Evolutionary conservation across 2,113 vertebrate genomes (phyloP).

Genomic region (Azemiops feae): DNA sequence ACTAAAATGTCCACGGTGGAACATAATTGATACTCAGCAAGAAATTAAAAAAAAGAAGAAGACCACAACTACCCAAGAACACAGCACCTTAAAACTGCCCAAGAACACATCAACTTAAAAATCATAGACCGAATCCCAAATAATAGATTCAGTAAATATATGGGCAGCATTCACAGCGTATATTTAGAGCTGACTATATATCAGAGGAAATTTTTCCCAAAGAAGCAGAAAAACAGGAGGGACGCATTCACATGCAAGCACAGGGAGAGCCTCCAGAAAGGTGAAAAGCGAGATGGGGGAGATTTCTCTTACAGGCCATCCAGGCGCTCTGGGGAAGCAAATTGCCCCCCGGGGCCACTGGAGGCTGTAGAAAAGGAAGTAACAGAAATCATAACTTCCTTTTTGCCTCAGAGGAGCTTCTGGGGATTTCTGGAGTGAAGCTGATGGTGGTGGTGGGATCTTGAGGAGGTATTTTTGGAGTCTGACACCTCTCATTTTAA

Average conservation of each 20-base stretch:
- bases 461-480: slow-evolving; percentile 34
- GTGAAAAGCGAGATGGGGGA: neutral
- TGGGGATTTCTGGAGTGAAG: slow-evolving; percentile 43
- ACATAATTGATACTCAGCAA: neutral
- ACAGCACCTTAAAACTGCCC: neutral
- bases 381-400: slow-evolving; percentile 33
- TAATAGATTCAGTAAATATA: neutral
- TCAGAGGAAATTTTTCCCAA: neutral
- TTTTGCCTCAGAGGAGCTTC: slow-evolving; percentile 22
- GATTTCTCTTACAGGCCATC: neutral
- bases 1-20: neutral
- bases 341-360: neutral
- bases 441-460: neutral
- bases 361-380: neutral
- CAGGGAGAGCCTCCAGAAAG: neutral
- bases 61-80: neutral
- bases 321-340: slow-evolving; percentile 23
- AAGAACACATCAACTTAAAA: neutral
- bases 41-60: neutral
- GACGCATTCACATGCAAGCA: neutral
- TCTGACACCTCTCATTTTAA: slow-evolving; percentile 24
- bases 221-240: neutral
- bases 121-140: neutral
- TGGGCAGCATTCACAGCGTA: neutral
- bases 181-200: neutral